phyloP scores from a whole-genome alignment of 2,888 invertebrate genomes.

The Diarsia brunnea region DNA sequence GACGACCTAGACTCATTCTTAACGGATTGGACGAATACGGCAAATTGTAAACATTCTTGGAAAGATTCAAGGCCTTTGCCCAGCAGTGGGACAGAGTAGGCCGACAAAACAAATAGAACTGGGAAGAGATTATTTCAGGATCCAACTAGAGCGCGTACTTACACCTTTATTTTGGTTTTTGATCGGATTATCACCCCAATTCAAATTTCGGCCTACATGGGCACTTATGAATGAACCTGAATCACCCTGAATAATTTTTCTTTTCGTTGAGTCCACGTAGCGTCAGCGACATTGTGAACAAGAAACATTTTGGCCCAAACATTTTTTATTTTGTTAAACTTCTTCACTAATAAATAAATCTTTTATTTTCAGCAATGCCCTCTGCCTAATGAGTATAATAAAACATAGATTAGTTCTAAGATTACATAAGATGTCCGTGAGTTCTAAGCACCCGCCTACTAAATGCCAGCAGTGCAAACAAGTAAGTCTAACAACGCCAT shows the following conservation, averaged over 20 bases:
- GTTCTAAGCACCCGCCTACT: conserved; percentile 81
- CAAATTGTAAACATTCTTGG: too few species aligned
- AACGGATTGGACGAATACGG: too few species aligned
- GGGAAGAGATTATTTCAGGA: neutral
- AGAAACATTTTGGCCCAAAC: too few species aligned
- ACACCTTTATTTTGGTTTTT: neutral
- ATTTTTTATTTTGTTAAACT: neutral
- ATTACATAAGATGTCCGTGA: conserved; percentile 85
- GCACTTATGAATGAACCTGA: neutral
- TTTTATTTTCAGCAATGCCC: conserved; percentile 86
- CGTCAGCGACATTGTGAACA: neutral
- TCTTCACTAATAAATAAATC: neutral
- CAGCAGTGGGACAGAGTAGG: too few species aligned
- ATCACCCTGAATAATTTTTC: neutral
- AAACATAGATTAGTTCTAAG: conserved; percentile 90
- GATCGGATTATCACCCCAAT: neutral
- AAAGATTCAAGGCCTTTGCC: too few species aligned
- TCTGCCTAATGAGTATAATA: conserved; percentile 89
- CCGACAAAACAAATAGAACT: neutral
- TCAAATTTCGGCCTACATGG: neutral
- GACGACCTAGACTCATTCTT: too few species aligned
- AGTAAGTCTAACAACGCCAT: conserved; percentile 71
- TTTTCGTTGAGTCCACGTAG: neutral
- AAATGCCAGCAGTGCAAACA: conserved; percentile 87
- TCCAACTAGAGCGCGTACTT: neutral